phyloP scores from a whole-genome alignment of 1,140 invertebrate species.

The Mamestra configurata region DNA sequence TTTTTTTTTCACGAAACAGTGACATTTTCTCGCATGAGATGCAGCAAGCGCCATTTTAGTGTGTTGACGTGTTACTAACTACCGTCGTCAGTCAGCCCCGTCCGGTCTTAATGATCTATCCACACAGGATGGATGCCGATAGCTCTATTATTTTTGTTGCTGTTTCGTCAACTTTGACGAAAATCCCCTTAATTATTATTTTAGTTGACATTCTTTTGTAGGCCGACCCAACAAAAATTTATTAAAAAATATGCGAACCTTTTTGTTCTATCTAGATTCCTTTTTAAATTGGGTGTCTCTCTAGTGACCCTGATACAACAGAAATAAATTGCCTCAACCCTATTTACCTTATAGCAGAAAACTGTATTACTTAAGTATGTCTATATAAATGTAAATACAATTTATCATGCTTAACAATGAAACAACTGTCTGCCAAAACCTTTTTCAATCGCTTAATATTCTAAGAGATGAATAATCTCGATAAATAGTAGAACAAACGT shows the following conservation, averaged over 20 bases:
- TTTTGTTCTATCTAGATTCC: neutral
- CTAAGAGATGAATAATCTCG: neutral
- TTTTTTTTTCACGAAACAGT: neutral
- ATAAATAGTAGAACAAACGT: constrained; percentile 23
- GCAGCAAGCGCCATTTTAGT: constrained; percentile 57
- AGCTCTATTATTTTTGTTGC: constrained; percentile 45
- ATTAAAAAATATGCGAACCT: too few relatives aligned
- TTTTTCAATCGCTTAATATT: neutral
- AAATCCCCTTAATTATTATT: constrained; percentile 5
- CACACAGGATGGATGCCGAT: constrained; percentile 58
- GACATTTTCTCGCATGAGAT: neutral
- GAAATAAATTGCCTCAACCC: constrained; percentile 1
- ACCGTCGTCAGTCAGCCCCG: constrained; percentile 56
- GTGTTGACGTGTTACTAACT: constrained; percentile 51
- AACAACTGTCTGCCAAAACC: neutral
- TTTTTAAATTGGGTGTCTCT: neutral
- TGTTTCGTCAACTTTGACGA: constrained; percentile 17
- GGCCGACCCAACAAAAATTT: neutral
- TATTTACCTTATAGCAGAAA: neutral
- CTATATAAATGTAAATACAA: neutral
- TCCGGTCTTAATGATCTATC: constrained; percentile 62
- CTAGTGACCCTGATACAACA: neutral
- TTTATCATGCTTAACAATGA: neutral
- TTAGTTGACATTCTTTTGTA: neutral
- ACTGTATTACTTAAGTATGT: neutral